Percentiles rank a stretch among this genome's conserved stretches.
Conservation (phyloP, 2,797 vertebrate species). For the Parambassis ranga region DNA sequence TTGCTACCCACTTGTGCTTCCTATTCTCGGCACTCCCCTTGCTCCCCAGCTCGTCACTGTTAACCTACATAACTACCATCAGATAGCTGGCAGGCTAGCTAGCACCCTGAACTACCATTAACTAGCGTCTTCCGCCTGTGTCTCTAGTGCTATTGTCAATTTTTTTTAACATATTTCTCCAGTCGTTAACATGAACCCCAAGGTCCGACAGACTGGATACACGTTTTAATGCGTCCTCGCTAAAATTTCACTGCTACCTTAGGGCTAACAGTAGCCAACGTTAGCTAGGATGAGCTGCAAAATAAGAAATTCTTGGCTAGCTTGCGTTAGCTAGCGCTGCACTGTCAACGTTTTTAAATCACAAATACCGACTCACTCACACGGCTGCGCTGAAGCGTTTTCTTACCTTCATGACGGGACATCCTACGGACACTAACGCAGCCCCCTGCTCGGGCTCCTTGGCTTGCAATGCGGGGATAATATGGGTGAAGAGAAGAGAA, state of each 20-base stretch:
- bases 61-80: conserved; percentile 53
- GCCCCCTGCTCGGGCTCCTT: conserved; percentile 71
- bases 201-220: not conserved
- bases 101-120: conserved; percentile 34
- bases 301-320: conserved; percentile 62
- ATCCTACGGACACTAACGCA: conserved; percentile 80
- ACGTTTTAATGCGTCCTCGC: conserved; percentile 13
- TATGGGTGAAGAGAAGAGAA: conserved; percentile 69
- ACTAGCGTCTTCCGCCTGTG: conserved; percentile 43
- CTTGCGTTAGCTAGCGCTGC: conserved; percentile 52
- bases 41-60: conserved; percentile 28
- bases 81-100: conserved; percentile 44
- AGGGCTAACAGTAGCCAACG: conserved; percentile 37
- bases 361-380: not conserved
- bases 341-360: conserved; percentile 33
- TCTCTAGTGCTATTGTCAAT: conserved; percentile 40
- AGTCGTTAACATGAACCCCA: not conserved
- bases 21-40: conserved; percentile 49
- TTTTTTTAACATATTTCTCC: not conserved
- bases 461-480: conserved; percentile 44
- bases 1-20: conserved; percentile 1
- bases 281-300: conserved; percentile 61
- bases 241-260: conserved; percentile 31
- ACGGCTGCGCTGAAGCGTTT: not conserved
- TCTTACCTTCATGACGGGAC: conserved; percentile 93